These are phyloP conservation scores for Rutpela maculata DNA, from an alignment of 2,888 invertebrate genomes.

Conservation along the genomic window DNA sequence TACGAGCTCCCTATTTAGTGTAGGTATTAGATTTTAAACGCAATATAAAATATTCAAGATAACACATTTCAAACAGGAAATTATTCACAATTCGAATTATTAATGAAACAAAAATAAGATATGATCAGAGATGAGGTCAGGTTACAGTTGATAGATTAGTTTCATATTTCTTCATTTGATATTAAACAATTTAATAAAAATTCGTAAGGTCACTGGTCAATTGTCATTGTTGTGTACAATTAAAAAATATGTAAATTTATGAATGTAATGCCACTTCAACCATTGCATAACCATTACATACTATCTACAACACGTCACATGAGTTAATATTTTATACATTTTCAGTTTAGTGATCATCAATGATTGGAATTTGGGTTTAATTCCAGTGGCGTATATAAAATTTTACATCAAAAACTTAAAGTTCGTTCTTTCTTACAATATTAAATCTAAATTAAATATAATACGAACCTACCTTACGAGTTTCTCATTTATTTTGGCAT, in stretches of 20 bases:
- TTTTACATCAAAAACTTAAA: too few species aligned
- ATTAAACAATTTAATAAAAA: neutral
- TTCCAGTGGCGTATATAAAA: too few species aligned
- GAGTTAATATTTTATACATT: too few species aligned
- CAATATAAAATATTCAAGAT: too few species aligned
- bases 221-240: neutral
- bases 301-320: neutral
- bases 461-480: too few species aligned
- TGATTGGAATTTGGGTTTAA: too few species aligned
- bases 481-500: too few species aligned
- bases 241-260: neutral
- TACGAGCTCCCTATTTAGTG: constrained; percentile 8
- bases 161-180: neutral
- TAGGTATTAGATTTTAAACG: neutral
- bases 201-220: neutral
- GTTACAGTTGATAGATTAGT: neutral
- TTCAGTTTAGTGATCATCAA: too few species aligned
- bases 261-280: neutral
- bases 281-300: neutral
- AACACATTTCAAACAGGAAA: neutral
- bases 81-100: neutral
- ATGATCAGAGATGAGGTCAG: neutral
- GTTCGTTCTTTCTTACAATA: too few species aligned
- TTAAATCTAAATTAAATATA: too few species aligned
- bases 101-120: neutral